Conservation (phyloP, 2,797 vertebrate species). For the Eidolon dupreanum region DNA sequence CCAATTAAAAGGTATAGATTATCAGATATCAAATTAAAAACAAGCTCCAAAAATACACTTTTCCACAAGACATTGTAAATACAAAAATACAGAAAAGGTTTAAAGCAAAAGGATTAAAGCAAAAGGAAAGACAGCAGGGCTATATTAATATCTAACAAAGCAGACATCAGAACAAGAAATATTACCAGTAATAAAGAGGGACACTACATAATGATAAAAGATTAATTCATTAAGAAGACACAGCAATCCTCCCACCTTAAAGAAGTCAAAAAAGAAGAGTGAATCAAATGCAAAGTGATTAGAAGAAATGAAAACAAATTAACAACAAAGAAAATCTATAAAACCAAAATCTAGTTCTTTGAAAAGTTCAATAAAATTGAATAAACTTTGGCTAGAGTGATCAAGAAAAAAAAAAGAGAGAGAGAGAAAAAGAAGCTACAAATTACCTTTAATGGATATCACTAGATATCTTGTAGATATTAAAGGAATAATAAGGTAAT, state of each 20-base stretch:
- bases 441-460: background rate
- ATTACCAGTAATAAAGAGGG: background rate
- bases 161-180: background rate
- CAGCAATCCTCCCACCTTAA: background rate
- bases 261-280: background rate
- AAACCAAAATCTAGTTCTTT: conserved; percentile 28
- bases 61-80: background rate
- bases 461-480: background rate
- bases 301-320: background rate
- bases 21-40: background rate
- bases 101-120: background rate
- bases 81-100: background rate
- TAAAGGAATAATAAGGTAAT: background rate
- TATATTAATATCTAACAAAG: background rate
- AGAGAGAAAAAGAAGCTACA: background rate
- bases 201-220: background rate
- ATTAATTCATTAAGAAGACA: background rate
- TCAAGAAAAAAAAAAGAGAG: background rate
- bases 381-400: background rate
- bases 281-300: conserved; percentile 2
- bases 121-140: background rate
- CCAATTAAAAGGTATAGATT: conserved; percentile 7
- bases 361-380: background rate
- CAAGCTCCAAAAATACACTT: background rate
- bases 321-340: background rate